A percentile compares a stretch with the other conserved stretches of the same genome.
These are phyloP conservation scores for Sterrhoptilus dennistouni DNA, from an alignment of 2,113 vertebrate species.

Conservation along the genomic window DNA sequence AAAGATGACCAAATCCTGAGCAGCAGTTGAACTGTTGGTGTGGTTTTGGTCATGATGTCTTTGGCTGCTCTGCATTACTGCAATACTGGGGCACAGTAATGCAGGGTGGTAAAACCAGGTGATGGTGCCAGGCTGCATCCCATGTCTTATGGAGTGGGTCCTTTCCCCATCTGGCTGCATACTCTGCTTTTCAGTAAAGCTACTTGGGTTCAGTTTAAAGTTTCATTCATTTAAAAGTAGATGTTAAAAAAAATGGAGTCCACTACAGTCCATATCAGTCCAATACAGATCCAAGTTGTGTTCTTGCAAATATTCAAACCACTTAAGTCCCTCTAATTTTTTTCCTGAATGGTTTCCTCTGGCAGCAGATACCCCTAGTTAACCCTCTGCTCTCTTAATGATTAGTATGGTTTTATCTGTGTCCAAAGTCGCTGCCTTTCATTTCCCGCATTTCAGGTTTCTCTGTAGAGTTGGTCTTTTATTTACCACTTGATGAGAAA, in stretches of 20 bases:
- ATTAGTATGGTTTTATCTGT: background rate
- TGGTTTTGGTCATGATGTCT: background rate
- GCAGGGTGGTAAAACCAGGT: background rate
- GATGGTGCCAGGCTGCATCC: background rate
- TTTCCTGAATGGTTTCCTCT: background rate
- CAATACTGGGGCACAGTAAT: background rate
- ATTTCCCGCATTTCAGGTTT: background rate
- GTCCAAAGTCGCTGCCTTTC: background rate
- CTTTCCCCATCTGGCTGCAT: background rate
- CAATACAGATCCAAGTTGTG: background rate
- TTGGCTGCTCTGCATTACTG: background rate
- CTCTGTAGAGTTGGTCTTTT: background rate
- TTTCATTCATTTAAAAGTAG: background rate
- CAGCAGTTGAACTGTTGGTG: background rate
- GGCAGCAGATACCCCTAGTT: background rate
- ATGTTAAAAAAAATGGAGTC: background rate
- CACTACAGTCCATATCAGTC: background rate
- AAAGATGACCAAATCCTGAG: background rate
- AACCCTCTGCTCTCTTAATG: background rate
- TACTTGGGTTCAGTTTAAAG: background rate
- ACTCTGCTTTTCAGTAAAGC: background rate
- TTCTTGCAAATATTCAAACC: background rate
- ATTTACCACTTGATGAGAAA: background rate
- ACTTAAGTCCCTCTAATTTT: background rate
- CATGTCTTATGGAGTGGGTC: rapidly evolving